Evolutionary conservation across 37 sponge, comb jelly and placozoan species (phyloP).

Genomic region (Oopsacas minuta): DNA sequence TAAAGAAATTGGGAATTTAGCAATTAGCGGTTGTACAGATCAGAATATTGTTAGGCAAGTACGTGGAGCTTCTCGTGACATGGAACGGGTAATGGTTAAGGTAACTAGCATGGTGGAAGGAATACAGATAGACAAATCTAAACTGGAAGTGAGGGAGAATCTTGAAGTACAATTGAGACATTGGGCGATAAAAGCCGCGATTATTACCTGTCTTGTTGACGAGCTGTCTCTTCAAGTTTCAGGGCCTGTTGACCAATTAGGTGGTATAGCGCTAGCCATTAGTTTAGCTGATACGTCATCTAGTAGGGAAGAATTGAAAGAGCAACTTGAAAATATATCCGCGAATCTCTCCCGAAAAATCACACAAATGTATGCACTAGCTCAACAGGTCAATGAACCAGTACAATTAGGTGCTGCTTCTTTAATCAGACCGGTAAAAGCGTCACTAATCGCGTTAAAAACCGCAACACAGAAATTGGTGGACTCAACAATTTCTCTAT

Average conservation of each 20-base stretch:
- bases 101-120: background rate
- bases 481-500: background rate
- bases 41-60: background rate
- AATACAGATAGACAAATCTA: background rate
- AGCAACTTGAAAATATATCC: background rate
- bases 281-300: background rate
- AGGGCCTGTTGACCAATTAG: background rate
- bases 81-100: background rate
- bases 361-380: background rate
- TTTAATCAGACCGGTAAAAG: background rate
- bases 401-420: background rate
- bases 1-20: background rate
- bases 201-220: background rate
- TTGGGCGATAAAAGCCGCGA: conserved; percentile 17
- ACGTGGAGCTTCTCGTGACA: background rate
- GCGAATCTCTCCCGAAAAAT: background rate
- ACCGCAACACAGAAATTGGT: background rate
- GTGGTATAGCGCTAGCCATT: background rate
- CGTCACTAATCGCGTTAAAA: conserved; percentile 3
- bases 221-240: conserved; percentile 8
- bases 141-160: background rate
- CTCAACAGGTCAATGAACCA: background rate
- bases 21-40: background rate
- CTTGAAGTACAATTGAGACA: background rate
- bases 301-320: background rate